phyloP scores from a whole-genome alignment of 2,797 vertebrate genomes.

The Argya squamiceps region DNA sequence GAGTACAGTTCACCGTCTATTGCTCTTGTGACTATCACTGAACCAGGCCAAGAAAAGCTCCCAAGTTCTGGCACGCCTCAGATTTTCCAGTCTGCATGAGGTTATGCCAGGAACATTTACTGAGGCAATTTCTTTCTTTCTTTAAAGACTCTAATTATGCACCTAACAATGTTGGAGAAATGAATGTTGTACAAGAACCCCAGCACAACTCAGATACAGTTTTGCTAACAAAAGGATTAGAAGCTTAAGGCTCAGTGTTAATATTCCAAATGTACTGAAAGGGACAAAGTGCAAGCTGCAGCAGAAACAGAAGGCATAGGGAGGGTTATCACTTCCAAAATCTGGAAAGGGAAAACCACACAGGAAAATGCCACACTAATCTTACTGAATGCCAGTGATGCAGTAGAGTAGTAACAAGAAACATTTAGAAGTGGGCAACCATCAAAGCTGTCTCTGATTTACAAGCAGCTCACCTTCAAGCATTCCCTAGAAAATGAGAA shows the following conservation, averaged over 20 bases:
- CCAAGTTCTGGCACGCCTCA: conserved; percentile 54
- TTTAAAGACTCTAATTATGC: conserved; percentile 39
- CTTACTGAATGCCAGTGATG: not conserved
- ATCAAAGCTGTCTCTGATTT: not conserved
- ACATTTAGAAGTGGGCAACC: not conserved
- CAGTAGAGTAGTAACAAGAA: not conserved
- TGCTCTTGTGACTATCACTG: conserved; percentile 58
- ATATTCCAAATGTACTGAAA: not conserved
- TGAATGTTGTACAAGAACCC: not conserved
- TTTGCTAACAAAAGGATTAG: conserved; percentile 23
- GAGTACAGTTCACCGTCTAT: conserved; percentile 56
- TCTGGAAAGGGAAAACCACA: not conserved
- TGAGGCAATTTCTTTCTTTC: conserved; percentile 50
- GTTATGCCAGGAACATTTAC: conserved; percentile 64
- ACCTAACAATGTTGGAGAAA: conserved; percentile 47
- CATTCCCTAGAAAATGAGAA: not conserved
- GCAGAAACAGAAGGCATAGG: not conserved
- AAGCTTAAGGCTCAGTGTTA: not conserved
- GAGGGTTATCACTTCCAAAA: not conserved
- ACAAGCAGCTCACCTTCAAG: not conserved
- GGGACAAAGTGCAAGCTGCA: not conserved
- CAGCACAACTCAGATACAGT: not conserved
- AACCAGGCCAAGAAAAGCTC: conserved; percentile 57
- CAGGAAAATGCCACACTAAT: not conserved
- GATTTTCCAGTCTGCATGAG: conserved; percentile 66